These are phyloP conservation scores for Petrolisthes manimaculis DNA, from an alignment of 2,888 invertebrate genomes.

Conservation along the genomic window DNA sequence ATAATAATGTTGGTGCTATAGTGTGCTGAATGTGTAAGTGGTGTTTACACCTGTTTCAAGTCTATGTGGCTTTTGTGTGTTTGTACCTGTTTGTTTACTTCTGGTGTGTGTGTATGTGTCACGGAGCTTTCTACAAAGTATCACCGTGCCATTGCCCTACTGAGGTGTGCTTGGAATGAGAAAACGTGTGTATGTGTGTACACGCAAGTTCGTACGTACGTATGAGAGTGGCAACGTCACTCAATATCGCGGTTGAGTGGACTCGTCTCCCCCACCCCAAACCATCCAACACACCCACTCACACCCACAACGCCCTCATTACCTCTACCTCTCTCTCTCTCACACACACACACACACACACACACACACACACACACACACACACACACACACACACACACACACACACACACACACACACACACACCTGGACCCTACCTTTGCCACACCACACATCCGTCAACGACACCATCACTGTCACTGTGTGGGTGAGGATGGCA, in stretches of 20 bases:
- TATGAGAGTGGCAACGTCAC: neutral
- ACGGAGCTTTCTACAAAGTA: too few species aligned
- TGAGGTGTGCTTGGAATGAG: too few species aligned
- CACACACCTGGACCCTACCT: neutral
- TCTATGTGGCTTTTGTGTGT: too few species aligned
- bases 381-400: conserved; percentile 1
- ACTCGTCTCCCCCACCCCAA: neutral
- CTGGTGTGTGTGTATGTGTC: too few species aligned
- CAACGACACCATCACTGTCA: neutral
- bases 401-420: conserved; percentile 1
- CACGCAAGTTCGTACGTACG: neutral
- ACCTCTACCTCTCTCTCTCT: neutral
- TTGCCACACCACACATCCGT: neutral
- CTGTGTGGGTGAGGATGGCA: neutral
- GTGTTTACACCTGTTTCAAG: too few species aligned
- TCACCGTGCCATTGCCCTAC: too few species aligned
- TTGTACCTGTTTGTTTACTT: too few species aligned
- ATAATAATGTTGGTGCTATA: too few species aligned
- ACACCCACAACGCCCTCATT: neutral
- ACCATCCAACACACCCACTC: neutral
- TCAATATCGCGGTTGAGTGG: neutral
- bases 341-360: conserved; percentile 1
- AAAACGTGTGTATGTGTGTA: too few species aligned
- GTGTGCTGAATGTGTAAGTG: too few species aligned
- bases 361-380: conserved; percentile 1